These are phyloP conservation scores for Lordiphosa stackelbergi DNA, from an alignment of 1,140 invertebrate species.

Conservation along the genomic window DNA sequence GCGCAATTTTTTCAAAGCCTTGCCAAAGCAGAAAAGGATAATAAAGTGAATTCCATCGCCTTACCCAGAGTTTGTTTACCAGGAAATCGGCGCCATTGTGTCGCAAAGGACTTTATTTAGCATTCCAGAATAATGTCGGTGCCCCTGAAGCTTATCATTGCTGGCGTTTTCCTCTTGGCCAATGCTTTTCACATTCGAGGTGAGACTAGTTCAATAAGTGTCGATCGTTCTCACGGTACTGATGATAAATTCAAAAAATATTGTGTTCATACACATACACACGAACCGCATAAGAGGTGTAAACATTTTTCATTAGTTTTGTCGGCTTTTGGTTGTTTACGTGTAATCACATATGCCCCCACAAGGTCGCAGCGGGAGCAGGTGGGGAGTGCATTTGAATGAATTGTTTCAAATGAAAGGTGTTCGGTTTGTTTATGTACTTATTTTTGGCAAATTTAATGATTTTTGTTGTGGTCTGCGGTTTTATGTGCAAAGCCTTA, in stretches of 20 bases:
- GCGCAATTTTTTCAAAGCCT: constrained; percentile 40
- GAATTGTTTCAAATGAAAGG: constrained; percentile 17
- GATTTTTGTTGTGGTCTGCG: constrained; percentile 45
- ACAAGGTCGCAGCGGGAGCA: constrained; percentile 41
- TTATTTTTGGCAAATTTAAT: constrained; percentile 3
- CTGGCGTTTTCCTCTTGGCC: constrained; percentile 51
- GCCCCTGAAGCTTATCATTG: constrained; percentile 52
- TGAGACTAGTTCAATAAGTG: constrained; percentile 32
- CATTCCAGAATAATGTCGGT: constrained; percentile 52
- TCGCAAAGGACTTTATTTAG: constrained; percentile 45
- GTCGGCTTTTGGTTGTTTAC: constrained; percentile 17
- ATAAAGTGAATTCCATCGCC: not conserved
- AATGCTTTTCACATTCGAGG: constrained; percentile 59
- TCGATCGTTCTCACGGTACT: constrained; percentile 14
- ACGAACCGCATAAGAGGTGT: constrained; percentile 1
- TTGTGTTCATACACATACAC: not conserved
- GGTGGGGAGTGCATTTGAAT: constrained; percentile 31
- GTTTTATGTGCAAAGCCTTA: constrained; percentile 19
- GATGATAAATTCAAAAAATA: constrained; percentile 21
- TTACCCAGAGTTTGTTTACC: not conserved
- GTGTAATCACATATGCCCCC: constrained; percentile 55
- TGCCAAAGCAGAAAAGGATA: constrained; percentile 8
- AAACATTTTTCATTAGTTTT: constrained; percentile 11
- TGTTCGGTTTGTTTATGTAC: not conserved
- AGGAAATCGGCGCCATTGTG: constrained; percentile 48